A percentile compares a stretch with the other conserved stretches of the same genome.
Conservation (phyloP, 2,113 vertebrate genomes). For the cat (Felis catus) region F.catus_Fca126_mat1.0 CM031413.1:132024001-132024500, state of each 20-base stretch:
- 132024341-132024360: neutral
- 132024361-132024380: neutral
- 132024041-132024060: neutral
- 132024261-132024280: neutral
- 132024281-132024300: neutral
- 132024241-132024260: neutral
- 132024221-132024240: neutral
- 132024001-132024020: neutral
- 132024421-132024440: neutral
- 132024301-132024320: neutral
- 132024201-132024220: neutral
- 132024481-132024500: neutral
- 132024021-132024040: neutral
- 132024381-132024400: neutral
- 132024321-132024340: neutral
- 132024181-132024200: neutral
- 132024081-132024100: neutral
- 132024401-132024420: neutral
- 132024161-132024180: neutral
- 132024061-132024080: neutral
- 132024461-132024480: neutral
- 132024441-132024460: neutral
- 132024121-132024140: neutral
- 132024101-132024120: neutral
- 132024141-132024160: neutral